A percentile compares a stretch with the other conserved stretches of the same genome.
These are phyloP conservation scores for Clarias batrachus DNA, from an alignment of 2,113 vertebrate species.

Conservation along the genomic window DNA sequence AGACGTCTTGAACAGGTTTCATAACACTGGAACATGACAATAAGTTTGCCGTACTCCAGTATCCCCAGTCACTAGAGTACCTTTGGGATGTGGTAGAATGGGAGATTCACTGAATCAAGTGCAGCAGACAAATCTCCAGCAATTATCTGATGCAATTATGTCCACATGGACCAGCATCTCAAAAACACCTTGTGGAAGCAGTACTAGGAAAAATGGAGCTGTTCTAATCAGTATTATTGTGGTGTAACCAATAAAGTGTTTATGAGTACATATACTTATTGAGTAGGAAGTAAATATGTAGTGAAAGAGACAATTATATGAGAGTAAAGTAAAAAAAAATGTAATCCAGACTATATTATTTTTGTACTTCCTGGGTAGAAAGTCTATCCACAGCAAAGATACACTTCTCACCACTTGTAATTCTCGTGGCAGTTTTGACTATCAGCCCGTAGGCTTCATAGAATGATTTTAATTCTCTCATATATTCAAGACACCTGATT, in stretches of 20 bases:
- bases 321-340: neutral
- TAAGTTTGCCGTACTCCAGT: neutral
- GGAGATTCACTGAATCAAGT: neutral
- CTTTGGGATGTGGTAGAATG: neutral
- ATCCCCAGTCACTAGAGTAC: neutral
- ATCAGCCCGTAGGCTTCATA: neutral
- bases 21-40: neutral
- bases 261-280: neutral
- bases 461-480: slow-evolving; percentile 11
- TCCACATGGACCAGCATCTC: neutral
- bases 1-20: neutral
- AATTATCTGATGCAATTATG: neutral
- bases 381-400: neutral
- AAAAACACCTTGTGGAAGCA: neutral
- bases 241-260: neutral
- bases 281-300: neutral
- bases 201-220: neutral
- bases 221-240: neutral
- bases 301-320: neutral
- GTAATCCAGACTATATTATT: neutral
- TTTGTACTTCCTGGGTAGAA: neutral
- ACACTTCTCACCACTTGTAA: neutral
- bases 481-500: slow-evolving; percentile 1
- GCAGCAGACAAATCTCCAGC: neutral
- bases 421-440: neutral